Base-by-base conservation (phyloP, 2,888 invertebrate species). In the Ferrisia virgata region DNA sequence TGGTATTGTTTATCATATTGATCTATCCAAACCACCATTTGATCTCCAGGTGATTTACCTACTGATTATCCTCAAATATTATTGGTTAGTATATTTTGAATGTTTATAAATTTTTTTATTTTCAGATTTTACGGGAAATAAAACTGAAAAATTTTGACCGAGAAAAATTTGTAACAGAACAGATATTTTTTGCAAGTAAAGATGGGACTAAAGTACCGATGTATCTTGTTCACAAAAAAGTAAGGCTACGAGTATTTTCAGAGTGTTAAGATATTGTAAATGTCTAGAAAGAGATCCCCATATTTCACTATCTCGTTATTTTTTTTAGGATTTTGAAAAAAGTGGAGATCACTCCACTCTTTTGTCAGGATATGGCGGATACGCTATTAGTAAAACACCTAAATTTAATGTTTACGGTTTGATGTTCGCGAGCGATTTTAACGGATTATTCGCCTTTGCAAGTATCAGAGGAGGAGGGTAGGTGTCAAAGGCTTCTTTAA, bases 1-100 rank as follows among this genome's bases (percentile, higher is more conserved):
- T 36, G 93, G 93, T 86, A 91, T 93, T 86, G 96, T 98, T 87
- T 98, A 95, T 89, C 93, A 92, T 47, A n/a, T 15, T 5, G 47
- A 47, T 47, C 18, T 98, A 87, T 47, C 47, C 2, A 47, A 47
- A 13, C n/a, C n/a, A 5, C 3, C 47, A 47, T 47, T 47, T 4
- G 47, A 47, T 4, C 47, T 47, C 15, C n/a, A 47, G n/a, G 47
- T 47, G 18, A 47, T 5, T n/a, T 47, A 47, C 47, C n/a, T 47
- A 2, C 15, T 15, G 13, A 43, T 0, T 43, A 43, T 43, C 3
- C 3, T 15, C 15, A 15, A 11, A 13, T 15, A 43, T 43, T 0
- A 43, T 9, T 15, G 13, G 11, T 9, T 15, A 13, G 1, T 43
- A n/a, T n/a, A n/a, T 43, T 13, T 43, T 15, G 15, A 43, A 47